phyloP scores from a whole-genome alignment of 2,888 invertebrate genomes.

The Thymelicus sylvestris region DNA sequence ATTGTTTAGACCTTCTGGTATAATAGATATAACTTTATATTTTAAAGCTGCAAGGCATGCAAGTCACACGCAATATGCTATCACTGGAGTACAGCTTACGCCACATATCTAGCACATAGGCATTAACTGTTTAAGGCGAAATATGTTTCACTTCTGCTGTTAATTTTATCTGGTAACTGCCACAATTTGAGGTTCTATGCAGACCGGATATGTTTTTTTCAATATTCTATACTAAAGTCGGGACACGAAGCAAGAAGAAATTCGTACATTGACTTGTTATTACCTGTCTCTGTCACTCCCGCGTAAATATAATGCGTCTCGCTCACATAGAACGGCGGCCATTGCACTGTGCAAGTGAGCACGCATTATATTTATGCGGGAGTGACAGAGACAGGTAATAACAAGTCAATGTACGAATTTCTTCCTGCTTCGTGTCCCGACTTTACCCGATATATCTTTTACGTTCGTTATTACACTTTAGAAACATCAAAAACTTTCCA shows the following conservation, averaged over 20 bases:
- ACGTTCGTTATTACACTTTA: background rate
- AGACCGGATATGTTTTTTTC: constrained; percentile 20
- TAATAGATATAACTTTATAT: background rate
- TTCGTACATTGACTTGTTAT: no score
- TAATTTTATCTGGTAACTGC: background rate
- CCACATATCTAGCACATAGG: background rate
- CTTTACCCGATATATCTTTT: background rate
- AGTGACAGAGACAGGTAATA: no score
- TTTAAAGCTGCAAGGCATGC: background rate
- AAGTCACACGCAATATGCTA: background rate
- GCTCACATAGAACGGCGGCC: no score
- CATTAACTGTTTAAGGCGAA: background rate
- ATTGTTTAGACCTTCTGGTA: background rate
- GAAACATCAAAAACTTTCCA: background rate
- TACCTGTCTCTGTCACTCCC: no score
- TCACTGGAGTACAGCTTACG: background rate
- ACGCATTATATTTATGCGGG: no score
- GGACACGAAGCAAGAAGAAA: no score
- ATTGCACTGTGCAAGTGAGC: no score
- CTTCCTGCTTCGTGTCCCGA: no score
- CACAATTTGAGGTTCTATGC: constrained; percentile 14
- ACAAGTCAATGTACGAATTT: no score
- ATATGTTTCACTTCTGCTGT: background rate
- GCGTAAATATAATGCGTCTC: no score
- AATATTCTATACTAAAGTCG: background rate